These are phyloP conservation scores for Eupristina koningsbergeri DNA, from an alignment of 1,140 invertebrate species.

Conservation along the genomic window DNA sequence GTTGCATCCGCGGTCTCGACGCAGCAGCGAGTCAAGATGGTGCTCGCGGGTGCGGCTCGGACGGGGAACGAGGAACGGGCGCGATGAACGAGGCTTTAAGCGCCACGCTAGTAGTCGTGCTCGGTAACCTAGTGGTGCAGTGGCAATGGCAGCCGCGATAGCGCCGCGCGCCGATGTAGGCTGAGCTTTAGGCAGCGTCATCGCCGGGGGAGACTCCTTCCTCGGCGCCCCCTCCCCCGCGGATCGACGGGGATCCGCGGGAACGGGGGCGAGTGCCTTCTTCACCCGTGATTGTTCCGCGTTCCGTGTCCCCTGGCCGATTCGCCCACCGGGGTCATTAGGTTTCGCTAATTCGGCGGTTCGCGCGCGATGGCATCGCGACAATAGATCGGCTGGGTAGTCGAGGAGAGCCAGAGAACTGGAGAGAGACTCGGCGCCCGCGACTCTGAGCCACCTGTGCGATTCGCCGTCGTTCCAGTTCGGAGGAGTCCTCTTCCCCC, in stretches of 20 bases:
- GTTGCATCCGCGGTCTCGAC: too few species aligned
- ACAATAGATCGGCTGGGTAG: not conserved
- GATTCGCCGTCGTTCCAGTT: conserved; percentile 44
- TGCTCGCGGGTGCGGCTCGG: too few species aligned
- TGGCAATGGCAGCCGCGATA: too few species aligned
- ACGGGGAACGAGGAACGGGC: not conserved
- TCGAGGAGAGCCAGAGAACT: not conserved
- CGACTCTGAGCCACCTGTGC: conserved; percentile 37
- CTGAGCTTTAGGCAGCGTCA: too few species aligned
- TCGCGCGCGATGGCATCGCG: not conserved
- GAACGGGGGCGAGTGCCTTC: too few species aligned
- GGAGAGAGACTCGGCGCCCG: not conserved
- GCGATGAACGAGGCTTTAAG: conserved; percentile 18
- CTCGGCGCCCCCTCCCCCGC: too few species aligned
- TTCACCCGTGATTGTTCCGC: not conserved
- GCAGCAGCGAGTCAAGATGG: not conserved
- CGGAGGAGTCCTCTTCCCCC: conserved; percentile 36
- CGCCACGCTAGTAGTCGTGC: not conserved
- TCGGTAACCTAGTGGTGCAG: too few species aligned
- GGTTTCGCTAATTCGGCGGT: too few species aligned
- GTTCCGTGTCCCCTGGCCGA: not conserved
- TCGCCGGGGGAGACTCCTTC: too few species aligned
- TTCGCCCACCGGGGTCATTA: not conserved
- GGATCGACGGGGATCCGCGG: too few species aligned
- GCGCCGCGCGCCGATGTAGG: too few species aligned